These are phyloP conservation scores for Lerista edwardsae DNA, from an alignment of 2,797 vertebrate genomes.

Conservation along the genomic window DNA sequence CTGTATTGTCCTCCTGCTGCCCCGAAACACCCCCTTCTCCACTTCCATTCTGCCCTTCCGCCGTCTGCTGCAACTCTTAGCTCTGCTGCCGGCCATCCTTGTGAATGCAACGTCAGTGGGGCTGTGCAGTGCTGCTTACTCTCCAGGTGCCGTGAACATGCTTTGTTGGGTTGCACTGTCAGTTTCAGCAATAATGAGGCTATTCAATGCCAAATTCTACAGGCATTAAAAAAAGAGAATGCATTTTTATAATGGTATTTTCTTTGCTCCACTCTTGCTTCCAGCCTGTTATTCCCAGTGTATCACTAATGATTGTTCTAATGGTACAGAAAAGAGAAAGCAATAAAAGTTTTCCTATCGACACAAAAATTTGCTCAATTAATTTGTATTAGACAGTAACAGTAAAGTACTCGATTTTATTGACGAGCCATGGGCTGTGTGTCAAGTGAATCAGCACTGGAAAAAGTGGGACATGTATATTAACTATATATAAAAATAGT, in stretches of 20 bases:
- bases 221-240: slow-evolving; percentile 20
- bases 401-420: slow-evolving; percentile 45
- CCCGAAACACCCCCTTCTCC: too few species aligned
- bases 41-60: too few species aligned
- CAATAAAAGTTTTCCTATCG: slow-evolving; percentile 34
- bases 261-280: slow-evolving; percentile 34
- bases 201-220: slow-evolving; percentile 31
- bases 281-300: not conserved
- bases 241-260: slow-evolving; percentile 49
- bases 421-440: slow-evolving; percentile 16
- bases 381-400: slow-evolving; percentile 37
- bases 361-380: slow-evolving; percentile 22
- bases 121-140: too few species aligned
- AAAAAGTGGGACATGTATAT: slow-evolving; percentile 29
- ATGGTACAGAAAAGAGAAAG: not conserved
- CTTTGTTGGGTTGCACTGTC: not conserved
- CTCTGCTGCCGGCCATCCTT: too few species aligned
- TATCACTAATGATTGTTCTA: not conserved
- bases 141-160: too few species aligned
- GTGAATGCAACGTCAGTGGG: too few species aligned
- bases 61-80: too few species aligned
- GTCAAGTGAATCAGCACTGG: slow-evolving; percentile 49
- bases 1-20: too few species aligned
- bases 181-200: slow-evolving; percentile 23
- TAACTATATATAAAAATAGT: slow-evolving; percentile 35